A percentile compares a stretch with the other conserved stretches of the same genome.
These are phyloP conservation scores for Borostomias antarcticus DNA, from an alignment of 2,797 vertebrate species.

Conservation along the genomic window DNA sequence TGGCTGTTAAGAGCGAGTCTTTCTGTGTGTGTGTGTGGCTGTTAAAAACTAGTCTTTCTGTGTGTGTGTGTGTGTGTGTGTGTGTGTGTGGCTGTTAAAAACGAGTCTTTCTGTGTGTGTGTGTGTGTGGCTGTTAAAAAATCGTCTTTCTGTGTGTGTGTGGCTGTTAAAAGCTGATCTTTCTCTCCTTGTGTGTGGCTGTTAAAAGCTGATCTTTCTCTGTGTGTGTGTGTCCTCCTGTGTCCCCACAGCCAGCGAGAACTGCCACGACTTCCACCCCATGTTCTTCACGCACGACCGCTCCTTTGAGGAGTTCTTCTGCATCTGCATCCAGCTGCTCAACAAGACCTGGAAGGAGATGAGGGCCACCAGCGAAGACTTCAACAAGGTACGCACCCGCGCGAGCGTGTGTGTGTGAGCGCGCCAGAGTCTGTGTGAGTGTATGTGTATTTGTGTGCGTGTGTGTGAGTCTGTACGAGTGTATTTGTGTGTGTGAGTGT, in stretches of 20 bases:
- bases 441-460: no score
- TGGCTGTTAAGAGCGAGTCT: no score
- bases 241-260: conserved; percentile 88
- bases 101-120: no score
- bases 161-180: no score
- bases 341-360: conserved; percentile 99
- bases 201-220: conserved; percentile 7
- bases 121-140: conserved; percentile 43
- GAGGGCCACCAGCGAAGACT: conserved; percentile 98
- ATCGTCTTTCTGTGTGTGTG: not conserved
- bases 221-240: not conserved
- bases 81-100: no score
- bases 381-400: conserved; percentile 87
- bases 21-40: no score
- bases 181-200: not conserved
- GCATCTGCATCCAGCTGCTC: conserved; percentile 97
- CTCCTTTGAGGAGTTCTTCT: conserved; percentile 97
- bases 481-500: no score
- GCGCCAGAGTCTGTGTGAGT: not conserved
- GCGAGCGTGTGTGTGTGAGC: not conserved
- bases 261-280: conserved; percentile 97
- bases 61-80: no score
- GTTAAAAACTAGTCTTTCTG: no score
- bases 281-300: conserved; percentile 99
- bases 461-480: no score